Base-by-base conservation (phyloP, 2,888 invertebrate species). In the Lutraria lutraria region DNA sequence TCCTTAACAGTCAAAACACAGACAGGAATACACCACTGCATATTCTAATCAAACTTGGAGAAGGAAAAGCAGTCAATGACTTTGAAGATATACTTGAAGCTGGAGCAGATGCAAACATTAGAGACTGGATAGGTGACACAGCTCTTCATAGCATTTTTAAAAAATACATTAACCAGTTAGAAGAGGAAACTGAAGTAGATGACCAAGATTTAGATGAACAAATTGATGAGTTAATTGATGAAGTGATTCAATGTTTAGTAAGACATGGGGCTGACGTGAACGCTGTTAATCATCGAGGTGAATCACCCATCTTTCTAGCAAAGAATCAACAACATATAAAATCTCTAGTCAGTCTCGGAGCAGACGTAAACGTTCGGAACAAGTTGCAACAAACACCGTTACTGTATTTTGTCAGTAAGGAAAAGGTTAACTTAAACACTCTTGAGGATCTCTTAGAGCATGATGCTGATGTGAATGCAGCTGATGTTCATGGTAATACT, bases 401-500 rank as follows among this genome's bases (percentile, higher is more conserved):
- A 43, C 43, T 86, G n/a, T 86, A 43, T 34, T 43, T 56, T 29
- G n/a, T 86, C 8, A 29, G 83, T 68, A 63, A 83, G 63, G 34
- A 43, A n/a, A 19, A 25, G 21, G 53, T 53, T 52, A 52, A 81
- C n/a, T 29, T 63, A 10, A 52, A 86, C 1, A 86, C 68, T 21
- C 6, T 86, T 0, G 60, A 82, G n/a, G 34, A 29, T 21, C 43
- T 83, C 10, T 43, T 87, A 0, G 25, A 19, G n/a, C 53, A 43
- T 15, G 87, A 83, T 25, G 56, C 72, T n/a, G 34, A 83, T 31
- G 63, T 83, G 52, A 25, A 31, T 56, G 76, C 76, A 1, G 25
- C 15, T 12, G 87, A 87, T 31, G 54, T 76, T n/a, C 81, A 82
- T 56, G 83, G 76, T n/a, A 87, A 34, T 76, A 83, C 43, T 34